Evolutionary conservation across 2,888 invertebrate species (phyloP), one percentile per base, ranked within the genome.

Genomic region (Masnerella sp.): DNA sequence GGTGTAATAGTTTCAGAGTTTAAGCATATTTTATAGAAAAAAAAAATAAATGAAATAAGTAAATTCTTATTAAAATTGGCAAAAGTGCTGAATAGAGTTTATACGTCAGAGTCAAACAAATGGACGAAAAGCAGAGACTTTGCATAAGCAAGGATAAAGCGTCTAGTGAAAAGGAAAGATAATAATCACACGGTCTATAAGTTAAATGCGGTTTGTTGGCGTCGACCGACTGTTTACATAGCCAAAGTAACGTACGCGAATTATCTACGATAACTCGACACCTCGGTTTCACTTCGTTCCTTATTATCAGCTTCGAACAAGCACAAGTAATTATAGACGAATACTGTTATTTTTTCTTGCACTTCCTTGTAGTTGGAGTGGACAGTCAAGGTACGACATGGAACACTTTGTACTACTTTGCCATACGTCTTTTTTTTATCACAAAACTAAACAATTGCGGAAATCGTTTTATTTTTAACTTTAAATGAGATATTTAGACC

Each of bases 311-410:
- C n/a, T n/a, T n/a, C n/a, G n/a, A n/a, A n/a, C n/a, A n/a, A n/a
- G n/a, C n/a, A n/a, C n/a, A 30, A 9, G 7, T 2, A 30, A 49
- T 64, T 64, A 45, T 64, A 54, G 43, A 36, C 38, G 22, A 20
- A 38, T 47, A 51, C 40, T 38, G 28, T 42, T 47, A 15, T 36
- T 52, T 36, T 65, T 62, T 61, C 5, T 72, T 72, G 62, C 69
- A 56, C 65, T 56, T 70, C 51, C 51, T 62, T 51, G 59, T 38
- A 80, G 79, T 62, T 52, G 79, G 78, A 61, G 45, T 71, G 77
- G 78, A 80, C 45, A 42, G 43, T 62, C 77, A 72, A 80, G 79
- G 79, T 80, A 79, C 65, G 77, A 61, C 40, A 32, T 36, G 34
- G 34, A 61, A 34, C 15, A n/a, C 28, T 28, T 28, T 28, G n/a